These are phyloP conservation scores for Delphinapterus leucas DNA, from an alignment of 2,113 vertebrate species.

Conservation along the genomic window DNA sequence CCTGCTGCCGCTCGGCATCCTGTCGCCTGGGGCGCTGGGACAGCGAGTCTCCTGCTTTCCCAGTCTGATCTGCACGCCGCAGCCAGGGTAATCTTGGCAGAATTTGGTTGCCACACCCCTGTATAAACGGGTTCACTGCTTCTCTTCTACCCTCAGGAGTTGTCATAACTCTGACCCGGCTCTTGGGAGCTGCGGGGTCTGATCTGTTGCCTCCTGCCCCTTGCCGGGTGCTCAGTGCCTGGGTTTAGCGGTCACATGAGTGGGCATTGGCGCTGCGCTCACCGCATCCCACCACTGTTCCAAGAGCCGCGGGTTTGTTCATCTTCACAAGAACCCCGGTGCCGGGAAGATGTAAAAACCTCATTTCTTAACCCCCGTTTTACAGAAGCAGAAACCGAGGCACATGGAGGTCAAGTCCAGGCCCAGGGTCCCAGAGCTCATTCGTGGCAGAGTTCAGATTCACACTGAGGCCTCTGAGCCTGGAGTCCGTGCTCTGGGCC, in stretches of 20 bases:
- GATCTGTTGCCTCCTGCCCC: neutral
- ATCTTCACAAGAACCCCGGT: neutral
- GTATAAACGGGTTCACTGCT: neutral
- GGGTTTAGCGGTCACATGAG: neutral
- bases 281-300: neutral
- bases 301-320: neutral
- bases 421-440: neutral
- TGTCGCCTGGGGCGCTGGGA: neutral
- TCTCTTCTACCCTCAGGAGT: neutral
- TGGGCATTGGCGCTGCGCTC: fast-evolving
- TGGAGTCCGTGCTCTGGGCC: neutral
- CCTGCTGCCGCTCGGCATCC: neutral
- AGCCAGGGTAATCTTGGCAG: neutral
- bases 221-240: neutral
- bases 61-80: neutral
- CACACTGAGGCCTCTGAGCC: neutral
- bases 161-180: neutral
- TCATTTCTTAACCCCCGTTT: neutral
- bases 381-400: neutral
- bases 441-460: neutral
- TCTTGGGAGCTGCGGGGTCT: neutral
- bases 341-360: neutral
- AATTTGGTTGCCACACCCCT: neutral
- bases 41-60: neutral
- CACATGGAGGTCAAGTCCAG: neutral